Evolutionary conservation across 1,140 invertebrate genomes (phyloP).

Genomic region (Diachasmimorpha longicaudata): DNA sequence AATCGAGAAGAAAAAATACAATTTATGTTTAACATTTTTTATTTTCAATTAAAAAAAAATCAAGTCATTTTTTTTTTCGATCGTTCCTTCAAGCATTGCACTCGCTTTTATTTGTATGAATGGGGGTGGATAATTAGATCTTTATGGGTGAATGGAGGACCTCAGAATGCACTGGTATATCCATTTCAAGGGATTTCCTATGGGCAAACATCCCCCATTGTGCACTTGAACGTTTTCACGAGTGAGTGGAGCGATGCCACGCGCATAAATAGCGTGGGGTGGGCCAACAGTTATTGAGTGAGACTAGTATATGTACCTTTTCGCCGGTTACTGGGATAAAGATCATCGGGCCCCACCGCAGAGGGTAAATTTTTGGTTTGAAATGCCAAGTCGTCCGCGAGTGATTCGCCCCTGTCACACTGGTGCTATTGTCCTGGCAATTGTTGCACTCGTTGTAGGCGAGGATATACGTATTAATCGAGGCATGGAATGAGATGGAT

Average conservation of each 20-base stretch:
- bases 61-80: neutral
- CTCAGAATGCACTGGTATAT: neutral
- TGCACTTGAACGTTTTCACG: conserved; percentile 20
- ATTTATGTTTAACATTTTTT: neutral
- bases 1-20: too few species aligned
- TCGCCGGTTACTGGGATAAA: neutral
- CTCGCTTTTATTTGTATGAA: neutral
- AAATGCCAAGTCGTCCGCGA: neutral
- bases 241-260: conserved; percentile 13
- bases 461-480: neutral
- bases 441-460: neutral
- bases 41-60: neutral
- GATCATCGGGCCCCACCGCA: neutral
- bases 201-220: conserved; percentile 13
- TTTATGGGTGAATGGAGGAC: conserved; percentile 4
- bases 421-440: neutral
- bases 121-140: conserved; percentile 23
- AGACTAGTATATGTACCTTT: neutral
- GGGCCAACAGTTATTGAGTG: neutral
- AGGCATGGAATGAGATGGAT: neutral
- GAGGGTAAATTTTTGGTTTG: neutral
- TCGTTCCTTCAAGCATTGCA: neutral
- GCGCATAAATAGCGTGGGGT: conserved; percentile 10
- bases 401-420: neutral
- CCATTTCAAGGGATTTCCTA: conserved; percentile 8